Base-by-base conservation (phyloP, 2,888 invertebrate genomes). In the Drosophila algonquin region DNA sequence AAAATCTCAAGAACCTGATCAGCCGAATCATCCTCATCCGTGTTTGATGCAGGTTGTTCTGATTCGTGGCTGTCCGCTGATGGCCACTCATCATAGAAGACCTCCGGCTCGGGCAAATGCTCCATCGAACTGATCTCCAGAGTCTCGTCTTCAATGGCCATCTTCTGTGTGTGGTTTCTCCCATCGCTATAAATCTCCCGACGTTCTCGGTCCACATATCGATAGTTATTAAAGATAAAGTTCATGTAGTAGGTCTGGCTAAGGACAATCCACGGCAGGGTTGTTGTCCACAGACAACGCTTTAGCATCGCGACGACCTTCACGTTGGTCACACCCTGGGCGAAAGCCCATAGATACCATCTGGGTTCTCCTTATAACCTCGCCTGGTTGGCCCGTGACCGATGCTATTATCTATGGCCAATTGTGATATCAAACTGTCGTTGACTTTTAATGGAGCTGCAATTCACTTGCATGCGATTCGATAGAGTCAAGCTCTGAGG, bases 221-320 rank as follows among this genome's bases (percentile, higher is more conserved):
- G 61, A 56, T 77, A 68, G 57, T 84, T 84, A 24, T 84, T 84
- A 47, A 84, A 84, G 2, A 84, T 55, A 40, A 84, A 84, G 47
- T 87, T 84, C 16, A 87, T 75, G 30, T 87, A 84, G 60, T 84
- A 84, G 0, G 81, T 74, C 58, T 84, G 87, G 12, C 65, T 65
- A 7, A 79, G 46, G 10, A 75, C 73, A 46, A 76, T 27, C 61
- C 61, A 18, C 1, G 76, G 68, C 16, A 76, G 58, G 16, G 61
- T 47, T 40, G 54, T 46, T 32, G 57, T 46, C 73, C 84, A 83
- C n/a, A 80, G 60, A 47, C 69, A 73, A 40, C 3, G 8, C 8
- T 18, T 47, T 57, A 69, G 48, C 69, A 69, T 70, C 32, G 47
- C 57, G 52, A 51, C 27, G 21, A 14, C 14, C 27, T 30, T 10